phyloP scores from a whole-genome alignment of 1,140 invertebrate species.

The Colletes gigas region DNA sequence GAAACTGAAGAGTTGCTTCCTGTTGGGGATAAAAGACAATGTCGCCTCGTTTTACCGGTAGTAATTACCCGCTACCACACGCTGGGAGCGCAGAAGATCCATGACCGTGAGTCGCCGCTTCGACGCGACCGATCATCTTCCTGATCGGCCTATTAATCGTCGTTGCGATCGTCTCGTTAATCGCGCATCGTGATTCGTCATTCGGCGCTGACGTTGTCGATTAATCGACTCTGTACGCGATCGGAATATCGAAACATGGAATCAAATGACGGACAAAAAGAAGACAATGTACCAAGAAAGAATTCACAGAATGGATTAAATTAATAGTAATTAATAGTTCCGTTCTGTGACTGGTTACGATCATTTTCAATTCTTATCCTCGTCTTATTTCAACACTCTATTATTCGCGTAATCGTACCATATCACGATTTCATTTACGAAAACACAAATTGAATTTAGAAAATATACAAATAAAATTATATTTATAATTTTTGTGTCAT shows the following conservation, averaged over 20 bases:
- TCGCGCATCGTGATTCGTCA: conserved; percentile 5
- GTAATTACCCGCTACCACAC: neutral
- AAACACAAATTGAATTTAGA: too few species aligned
- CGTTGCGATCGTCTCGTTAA: neutral
- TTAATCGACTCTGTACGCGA: neutral
- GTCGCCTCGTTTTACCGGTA: neutral
- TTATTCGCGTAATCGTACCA: too few species aligned
- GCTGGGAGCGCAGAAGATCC: neutral
- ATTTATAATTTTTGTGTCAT: too few species aligned
- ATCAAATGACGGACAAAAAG: neutral
- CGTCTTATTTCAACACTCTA: too few species aligned
- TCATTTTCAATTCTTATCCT: too few species aligned
- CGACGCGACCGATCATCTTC: neutral
- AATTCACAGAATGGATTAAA: too few species aligned
- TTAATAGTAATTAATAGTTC: too few species aligned
- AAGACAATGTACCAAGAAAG: neutral
- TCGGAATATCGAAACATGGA: neutral
- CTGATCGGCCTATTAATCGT: neutral
- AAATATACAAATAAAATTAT: too few species aligned
- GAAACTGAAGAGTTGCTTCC: too few species aligned
- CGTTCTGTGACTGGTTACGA: too few species aligned
- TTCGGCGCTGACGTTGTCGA: neutral
- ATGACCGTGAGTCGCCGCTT: neutral
- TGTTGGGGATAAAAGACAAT: too few species aligned
- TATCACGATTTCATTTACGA: too few species aligned